Conservation (phyloP, 2,888 invertebrate species). For the Ectropis crepuscularia region DNA sequence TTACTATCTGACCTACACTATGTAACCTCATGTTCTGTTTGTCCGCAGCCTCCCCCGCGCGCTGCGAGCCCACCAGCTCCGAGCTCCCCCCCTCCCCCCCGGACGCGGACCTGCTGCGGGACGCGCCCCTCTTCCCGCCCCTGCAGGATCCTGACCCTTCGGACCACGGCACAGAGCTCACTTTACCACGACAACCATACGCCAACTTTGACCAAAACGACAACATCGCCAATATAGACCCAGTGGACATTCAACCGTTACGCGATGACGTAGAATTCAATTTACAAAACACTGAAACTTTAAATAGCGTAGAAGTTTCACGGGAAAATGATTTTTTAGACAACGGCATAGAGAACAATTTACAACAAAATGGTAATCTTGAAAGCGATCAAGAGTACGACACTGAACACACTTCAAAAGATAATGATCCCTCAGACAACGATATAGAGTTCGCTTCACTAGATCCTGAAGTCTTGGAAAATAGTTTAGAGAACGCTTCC, state of each 20-base stretch:
- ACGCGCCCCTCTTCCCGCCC: conserved; percentile 61
- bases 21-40: conserved; percentile 30
- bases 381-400: too few relatives aligned
- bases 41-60: conserved; percentile 57
- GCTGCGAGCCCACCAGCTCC: conserved; percentile 63
- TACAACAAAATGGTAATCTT: neutral
- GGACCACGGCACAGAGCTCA: conserved; percentile 57
- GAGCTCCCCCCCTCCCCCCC: conserved; percentile 50
- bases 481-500: neutral
- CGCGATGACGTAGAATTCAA: too few relatives aligned
- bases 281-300: too few relatives aligned
- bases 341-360: too few relatives aligned
- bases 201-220: too few relatives aligned
- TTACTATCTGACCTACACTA: neutral
- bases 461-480: too few relatives aligned
- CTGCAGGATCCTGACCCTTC: conserved; percentile 42
- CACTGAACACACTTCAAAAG: neutral
- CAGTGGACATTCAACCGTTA: too few relatives aligned
- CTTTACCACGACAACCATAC: conserved; percentile 49
- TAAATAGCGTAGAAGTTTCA: too few relatives aligned
- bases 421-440: neutral
- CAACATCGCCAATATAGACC: too few relatives aligned
- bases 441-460: neutral
- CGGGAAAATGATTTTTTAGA: too few relatives aligned
- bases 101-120: conserved; percentile 65